phyloP scores from a whole-genome alignment of 2,888 invertebrate genomes.

The Pegoplata infirma region DNA sequence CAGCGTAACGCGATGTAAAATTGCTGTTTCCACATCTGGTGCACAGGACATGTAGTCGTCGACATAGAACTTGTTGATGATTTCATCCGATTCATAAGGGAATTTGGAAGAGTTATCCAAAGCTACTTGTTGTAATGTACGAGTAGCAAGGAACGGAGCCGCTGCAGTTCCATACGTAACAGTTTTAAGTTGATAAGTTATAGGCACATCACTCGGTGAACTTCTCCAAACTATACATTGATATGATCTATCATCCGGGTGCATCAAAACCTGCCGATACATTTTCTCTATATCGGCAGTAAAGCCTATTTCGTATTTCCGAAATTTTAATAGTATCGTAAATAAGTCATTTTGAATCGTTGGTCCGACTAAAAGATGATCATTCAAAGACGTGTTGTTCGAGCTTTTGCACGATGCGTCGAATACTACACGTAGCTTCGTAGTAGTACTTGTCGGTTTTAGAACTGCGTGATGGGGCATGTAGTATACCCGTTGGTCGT shows the following conservation, averaged over 20 bases:
- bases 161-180: conserved; percentile 41
- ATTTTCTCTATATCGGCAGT: conserved; percentile 50
- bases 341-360: conserved; percentile 49
- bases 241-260: conserved; percentile 21
- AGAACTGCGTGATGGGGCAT: conserved; percentile 54
- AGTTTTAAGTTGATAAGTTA: conserved; percentile 30
- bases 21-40: conserved; percentile 10
- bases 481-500: conserved; percentile 6
- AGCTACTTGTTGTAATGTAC: conserved; percentile 17
- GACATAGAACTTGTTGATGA: conserved; percentile 18
- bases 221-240: conserved; percentile 47
- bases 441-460: conserved; percentile 50
- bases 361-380: conserved; percentile 39
- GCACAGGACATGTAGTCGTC: conserved; percentile 52
- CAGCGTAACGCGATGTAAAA: background rate
- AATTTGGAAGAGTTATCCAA: conserved; percentile 32
- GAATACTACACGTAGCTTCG: conserved; percentile 48
- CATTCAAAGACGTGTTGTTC: conserved; percentile 21
- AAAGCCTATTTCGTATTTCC: conserved; percentile 20
- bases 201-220: background rate
- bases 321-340: conserved; percentile 40
- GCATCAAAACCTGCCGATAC: conserved; percentile 36
- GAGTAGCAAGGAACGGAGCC: conserved; percentile 44
- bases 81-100: conserved; percentile 24
- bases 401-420: no score